Percentiles rank a stretch among this genome's conserved stretches.
These are phyloP conservation scores for Microplitis demolitor DNA, from an alignment of 1,140 invertebrate genomes.

Conservation along the genomic window DNA sequence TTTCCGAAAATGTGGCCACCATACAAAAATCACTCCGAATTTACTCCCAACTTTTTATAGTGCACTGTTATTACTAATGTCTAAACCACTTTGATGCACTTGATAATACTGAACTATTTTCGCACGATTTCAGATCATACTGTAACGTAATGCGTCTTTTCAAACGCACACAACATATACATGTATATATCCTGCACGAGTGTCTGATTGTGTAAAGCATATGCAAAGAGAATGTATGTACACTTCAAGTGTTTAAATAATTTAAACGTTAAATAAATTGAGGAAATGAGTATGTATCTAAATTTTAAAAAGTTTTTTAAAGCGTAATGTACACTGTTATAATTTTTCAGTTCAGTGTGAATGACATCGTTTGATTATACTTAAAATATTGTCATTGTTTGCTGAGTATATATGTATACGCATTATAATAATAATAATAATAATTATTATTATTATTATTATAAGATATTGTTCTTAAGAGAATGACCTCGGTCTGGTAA, in stretches of 20 bases:
- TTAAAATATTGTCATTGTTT: slow-evolving; percentile 31
- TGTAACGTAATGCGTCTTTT: background rate
- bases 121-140: background rate
- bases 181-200: background rate
- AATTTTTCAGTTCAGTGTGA: slow-evolving; percentile 14
- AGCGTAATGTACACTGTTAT: too few species aligned
- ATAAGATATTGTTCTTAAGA: background rate
- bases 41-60: background rate
- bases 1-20: too few species aligned
- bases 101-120: background rate
- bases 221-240: background rate
- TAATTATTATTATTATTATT: background rate
- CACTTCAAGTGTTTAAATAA: background rate
- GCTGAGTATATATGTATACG: background rate
- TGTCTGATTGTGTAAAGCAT: background rate
- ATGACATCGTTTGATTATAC: slow-evolving; percentile 31
- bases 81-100: background rate
- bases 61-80: background rate
- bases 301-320: background rate
- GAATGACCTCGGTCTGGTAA: slow-evolving; percentile 18
- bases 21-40: background rate
- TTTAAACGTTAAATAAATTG: background rate
- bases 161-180: background rate
- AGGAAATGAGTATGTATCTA: background rate
- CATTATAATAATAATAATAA: background rate